Conservation (phyloP, 2,797 vertebrate genomes). For the Platyrinchus mystaceus region DNA sequence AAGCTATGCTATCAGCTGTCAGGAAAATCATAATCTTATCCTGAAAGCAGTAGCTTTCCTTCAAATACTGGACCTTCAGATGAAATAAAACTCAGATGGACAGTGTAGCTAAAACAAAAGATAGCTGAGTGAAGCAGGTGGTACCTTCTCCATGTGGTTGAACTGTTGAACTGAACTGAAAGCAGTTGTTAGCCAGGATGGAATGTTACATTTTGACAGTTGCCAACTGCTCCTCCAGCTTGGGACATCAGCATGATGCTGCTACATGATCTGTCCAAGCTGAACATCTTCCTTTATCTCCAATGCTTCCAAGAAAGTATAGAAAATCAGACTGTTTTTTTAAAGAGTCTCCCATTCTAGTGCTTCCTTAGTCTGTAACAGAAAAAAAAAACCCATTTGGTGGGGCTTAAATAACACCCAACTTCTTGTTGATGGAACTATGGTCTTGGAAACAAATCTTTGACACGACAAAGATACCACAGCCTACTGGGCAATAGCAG, state of each 20-base stretch:
- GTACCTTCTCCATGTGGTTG: constrained; percentile 70
- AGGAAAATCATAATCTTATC: constrained; percentile 9
- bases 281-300: background rate
- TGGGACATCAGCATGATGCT: constrained; percentile 65
- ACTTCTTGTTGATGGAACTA: background rate
- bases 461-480: background rate
- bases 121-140: constrained; percentile 28
- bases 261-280: constrained; percentile 9
- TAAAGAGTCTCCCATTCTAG: background rate
- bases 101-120: background rate
- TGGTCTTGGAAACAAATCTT: background rate
- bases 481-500: background rate
- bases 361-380: background rate
- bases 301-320: background rate
- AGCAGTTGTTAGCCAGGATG: constrained; percentile 65
- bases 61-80: background rate
- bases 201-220: constrained; percentile 67
- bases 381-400: background rate
- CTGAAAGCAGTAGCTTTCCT: constrained; percentile 9
- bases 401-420: background rate
- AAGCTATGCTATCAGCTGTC: constrained; percentile 47
- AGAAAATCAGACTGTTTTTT: background rate
- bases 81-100: constrained; percentile 46
- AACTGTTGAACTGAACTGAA: constrained; percentile 47
- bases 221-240: constrained; percentile 53